Base-by-base conservation (phyloP, 2,113 vertebrate species). In the Caloenas nicobarica region DNA sequence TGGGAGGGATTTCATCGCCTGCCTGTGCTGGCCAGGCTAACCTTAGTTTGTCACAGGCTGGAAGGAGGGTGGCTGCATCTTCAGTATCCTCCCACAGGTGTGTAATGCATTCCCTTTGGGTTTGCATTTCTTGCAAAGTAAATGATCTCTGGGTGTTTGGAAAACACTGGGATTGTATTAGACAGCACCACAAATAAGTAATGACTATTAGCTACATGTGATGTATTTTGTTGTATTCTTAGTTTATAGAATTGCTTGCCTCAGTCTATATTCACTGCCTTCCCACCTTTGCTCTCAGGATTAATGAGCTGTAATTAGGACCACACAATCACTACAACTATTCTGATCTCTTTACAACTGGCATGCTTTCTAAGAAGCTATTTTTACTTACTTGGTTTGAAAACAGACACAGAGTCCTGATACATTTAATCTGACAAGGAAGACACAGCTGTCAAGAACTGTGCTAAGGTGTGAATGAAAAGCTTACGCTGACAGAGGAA, bases 401-500 rank as follows among this genome's bases (percentile, higher is more conserved):
- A 96, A 96, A 91, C 71, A 93, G 78, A 68, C 21, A 4, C 31
- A 25, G 73, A 76, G 29, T 44, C 83, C 95, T 96, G 94, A 97
- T 92, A 56, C 92, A 97, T 97, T 88, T 91, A 94, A 96, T 95
- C 94, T 96, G 97, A 97, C 97, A 97, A 91, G 90, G 95, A 94
- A 96, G 93, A 66, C 66, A 72, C 81, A 96, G 91, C 96, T 97
- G 97, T 97, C 97, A 97, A 88, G 86, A 96, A 22, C 88, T 96
- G 93, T 96, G 92, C 56, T 29, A 95, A 97, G 95, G 96, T 97
- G 96, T 95, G 94, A 97, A 97, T 97, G 97, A 97, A 96, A 95
- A 95, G 93, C 95, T 97, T 97, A 96, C 94, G 96, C 91, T 94
- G 92, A 97, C 93, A 95, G 88, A 95, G 74, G 80, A 72, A 95